Evolutionary conservation across 2,888 invertebrate species (phyloP).

Genomic region (Ophraella communa): DNA sequence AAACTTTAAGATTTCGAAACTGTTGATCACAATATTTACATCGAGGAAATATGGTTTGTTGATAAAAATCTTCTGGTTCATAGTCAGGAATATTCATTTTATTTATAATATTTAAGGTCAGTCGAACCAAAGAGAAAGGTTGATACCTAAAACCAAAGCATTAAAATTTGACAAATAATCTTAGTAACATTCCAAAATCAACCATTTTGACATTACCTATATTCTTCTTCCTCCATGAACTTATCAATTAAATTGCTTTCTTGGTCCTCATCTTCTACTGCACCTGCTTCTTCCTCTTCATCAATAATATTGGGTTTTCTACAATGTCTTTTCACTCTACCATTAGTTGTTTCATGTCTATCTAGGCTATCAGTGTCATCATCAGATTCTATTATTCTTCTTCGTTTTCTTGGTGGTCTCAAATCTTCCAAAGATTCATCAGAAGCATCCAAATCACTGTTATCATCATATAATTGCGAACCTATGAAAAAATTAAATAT

Average conservation of each 20-base stretch:
- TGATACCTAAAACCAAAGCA: constrained; percentile 50
- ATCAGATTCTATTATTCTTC: constrained; percentile 25
- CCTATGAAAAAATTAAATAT: neutral
- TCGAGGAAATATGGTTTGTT: constrained; percentile 41
- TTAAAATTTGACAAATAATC: no score
- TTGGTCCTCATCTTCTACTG: constrained; percentile 23
- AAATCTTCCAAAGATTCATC: constrained; percentile 36
- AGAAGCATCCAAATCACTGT: constrained; percentile 47
- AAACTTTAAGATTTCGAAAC: constrained; percentile 50
- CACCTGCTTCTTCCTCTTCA: constrained; percentile 10
- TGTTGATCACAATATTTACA: constrained; percentile 53
- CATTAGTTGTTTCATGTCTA: constrained; percentile 6
- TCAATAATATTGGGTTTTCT: constrained; percentile 1
- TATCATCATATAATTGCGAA: constrained; percentile 16
- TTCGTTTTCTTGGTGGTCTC: constrained; percentile 25
- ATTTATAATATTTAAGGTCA: constrained; percentile 53
- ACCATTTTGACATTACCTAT: constrained; percentile 41
- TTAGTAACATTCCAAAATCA: no score
- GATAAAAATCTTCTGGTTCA: constrained; percentile 42
- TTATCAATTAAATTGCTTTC: constrained; percentile 24
- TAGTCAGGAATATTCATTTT: constrained; percentile 50
- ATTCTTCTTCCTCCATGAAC: constrained; percentile 43
- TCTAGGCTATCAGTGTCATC: constrained; percentile 23
- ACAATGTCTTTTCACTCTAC: neutral
- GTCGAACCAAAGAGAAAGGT: constrained; percentile 51